Evolutionary conservation across 2,888 invertebrate genomes (phyloP).

Genomic region (Drosophila pseudotakahashii): DNA sequence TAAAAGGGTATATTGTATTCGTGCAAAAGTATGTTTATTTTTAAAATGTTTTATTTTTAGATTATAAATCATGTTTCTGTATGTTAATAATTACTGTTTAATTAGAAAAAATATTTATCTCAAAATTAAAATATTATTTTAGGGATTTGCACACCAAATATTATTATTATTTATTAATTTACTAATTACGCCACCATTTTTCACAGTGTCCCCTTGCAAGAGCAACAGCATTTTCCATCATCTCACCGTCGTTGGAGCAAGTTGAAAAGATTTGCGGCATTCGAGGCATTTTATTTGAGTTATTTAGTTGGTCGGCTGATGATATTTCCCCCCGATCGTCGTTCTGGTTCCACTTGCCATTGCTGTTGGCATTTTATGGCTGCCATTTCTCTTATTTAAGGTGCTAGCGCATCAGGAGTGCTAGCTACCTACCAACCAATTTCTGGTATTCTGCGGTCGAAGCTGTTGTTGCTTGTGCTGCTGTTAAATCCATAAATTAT

Average conservation of each 20-base stretch:
- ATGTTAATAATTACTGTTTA: no score
- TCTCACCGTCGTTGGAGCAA: constrained; percentile 32
- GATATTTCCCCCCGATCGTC: constrained; percentile 47
- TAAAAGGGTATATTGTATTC: no score
- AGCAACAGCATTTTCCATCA: constrained; percentile 7
- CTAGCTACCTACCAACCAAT: constrained; percentile 10
- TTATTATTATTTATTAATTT: no score
- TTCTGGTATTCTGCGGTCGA: constrained; percentile 17
- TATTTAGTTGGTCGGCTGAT: constrained; percentile 65
- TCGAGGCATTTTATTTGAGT: constrained; percentile 65
- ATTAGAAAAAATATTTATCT: no score
- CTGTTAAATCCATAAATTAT: constrained; percentile 71
- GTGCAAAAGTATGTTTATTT: no score
- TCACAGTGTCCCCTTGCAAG: constrained; percentile 8
- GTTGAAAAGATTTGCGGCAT: constrained; percentile 72
- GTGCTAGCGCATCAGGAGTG: constrained; percentile 40
- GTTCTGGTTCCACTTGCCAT: constrained; percentile 26
- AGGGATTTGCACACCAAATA: no score
- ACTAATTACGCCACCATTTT: background rate
- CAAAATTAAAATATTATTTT: no score
- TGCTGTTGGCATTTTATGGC: constrained; percentile 46
- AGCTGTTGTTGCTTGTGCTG: constrained; percentile 15
- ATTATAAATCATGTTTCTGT: no score
- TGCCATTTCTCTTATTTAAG: constrained; percentile 68
- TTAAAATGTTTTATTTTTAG: no score